Percentiles rank a stretch among this genome's conserved stretches.
phyloP scores from a whole-genome alignment of 1,140 invertebrate species.

The Riptortus pedestris region DNA sequence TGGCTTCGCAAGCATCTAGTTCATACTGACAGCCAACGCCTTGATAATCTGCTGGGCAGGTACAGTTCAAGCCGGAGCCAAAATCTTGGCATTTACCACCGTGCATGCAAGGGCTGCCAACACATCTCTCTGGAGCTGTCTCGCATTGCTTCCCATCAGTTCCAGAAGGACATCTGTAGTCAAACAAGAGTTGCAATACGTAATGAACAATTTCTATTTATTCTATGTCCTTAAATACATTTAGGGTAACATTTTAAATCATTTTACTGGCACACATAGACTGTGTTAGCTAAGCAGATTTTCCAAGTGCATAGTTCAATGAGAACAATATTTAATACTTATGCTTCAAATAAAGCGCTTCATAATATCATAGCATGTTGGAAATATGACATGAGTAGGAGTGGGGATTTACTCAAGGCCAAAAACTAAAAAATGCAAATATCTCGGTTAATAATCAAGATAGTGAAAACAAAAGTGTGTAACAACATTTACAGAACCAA shows the following conservation, averaged over 20 bases:
- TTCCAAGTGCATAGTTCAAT: too few relatives aligned
- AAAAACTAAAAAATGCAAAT: too few relatives aligned
- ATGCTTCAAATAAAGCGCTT: too few relatives aligned
- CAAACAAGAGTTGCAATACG: slow-evolving; percentile 14
- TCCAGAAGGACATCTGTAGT: slow-evolving; percentile 69
- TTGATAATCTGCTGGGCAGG: slow-evolving; percentile 72
- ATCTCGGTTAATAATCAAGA: too few relatives aligned
- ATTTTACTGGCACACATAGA: too few relatives aligned
- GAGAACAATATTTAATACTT: too few relatives aligned
- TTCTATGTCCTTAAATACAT: neutral
- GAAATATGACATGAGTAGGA: too few relatives aligned
- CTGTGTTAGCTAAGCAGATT: neutral
- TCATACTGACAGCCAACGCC: slow-evolving; percentile 89
- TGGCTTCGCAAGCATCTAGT: slow-evolving; percentile 79
- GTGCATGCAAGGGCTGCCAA: slow-evolving; percentile 93
- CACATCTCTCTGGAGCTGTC: slow-evolving; percentile 87
- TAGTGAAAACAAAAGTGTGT: too few relatives aligned
- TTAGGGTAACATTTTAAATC: neutral
- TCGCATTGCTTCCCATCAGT: slow-evolving; percentile 91
- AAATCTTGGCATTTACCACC: slow-evolving; percentile 88
- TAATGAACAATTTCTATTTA: too few relatives aligned
- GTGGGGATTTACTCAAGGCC: too few relatives aligned
- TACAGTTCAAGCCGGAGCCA: slow-evolving; percentile 87
- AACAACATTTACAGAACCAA: too few relatives aligned
- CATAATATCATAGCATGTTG: too few relatives aligned